A percentile compares a stretch with the other conserved stretches of the same genome.
These are phyloP conservation scores for Pachyseris speciosa DNA, from an alignment of 64 coral and sea anemone genomes.

Conservation along the genomic window DNA sequence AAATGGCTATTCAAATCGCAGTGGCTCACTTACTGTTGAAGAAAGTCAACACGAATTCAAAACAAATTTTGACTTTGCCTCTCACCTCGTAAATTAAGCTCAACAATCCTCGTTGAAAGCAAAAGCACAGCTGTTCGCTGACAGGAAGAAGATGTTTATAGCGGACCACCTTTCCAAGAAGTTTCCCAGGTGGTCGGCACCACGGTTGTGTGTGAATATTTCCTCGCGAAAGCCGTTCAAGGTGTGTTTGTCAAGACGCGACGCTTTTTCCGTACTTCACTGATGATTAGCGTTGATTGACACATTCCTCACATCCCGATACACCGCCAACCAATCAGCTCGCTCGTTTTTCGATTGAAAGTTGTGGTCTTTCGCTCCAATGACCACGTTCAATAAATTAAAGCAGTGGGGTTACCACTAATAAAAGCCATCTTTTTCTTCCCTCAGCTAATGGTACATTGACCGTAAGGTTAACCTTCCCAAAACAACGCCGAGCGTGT, in stretches of 20 bases:
- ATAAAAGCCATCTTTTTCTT: background rate
- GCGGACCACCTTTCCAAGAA: background rate
- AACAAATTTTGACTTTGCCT: background rate
- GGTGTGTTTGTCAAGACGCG: conserved; percentile 13
- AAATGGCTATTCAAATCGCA: conserved; percentile 14
- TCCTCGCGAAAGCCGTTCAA: background rate
- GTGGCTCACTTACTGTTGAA: background rate
- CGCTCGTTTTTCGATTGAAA: background rate
- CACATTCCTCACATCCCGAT: conserved; percentile 67
- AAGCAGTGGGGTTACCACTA: background rate
- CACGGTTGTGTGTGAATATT: background rate
- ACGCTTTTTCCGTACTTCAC: conserved; percentile 33
- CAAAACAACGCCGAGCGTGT: background rate
- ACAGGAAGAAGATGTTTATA: background rate
- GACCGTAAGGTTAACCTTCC: background rate
- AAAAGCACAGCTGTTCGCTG: background rate
- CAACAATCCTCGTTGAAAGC: background rate
- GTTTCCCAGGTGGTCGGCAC: background rate
- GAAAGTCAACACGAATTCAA: background rate
- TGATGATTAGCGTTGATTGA: conserved; percentile 52
- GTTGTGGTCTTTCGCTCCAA: background rate
- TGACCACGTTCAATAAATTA: background rate
- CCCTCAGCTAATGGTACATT: background rate
- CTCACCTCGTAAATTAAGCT: background rate
- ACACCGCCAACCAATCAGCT: conserved; percentile 54